Evolutionary conservation across 2,113 vertebrate genomes (phyloP), one percentile per base, ranked within the genome.

Genomic region (Vulpes vulpes): DNA sequence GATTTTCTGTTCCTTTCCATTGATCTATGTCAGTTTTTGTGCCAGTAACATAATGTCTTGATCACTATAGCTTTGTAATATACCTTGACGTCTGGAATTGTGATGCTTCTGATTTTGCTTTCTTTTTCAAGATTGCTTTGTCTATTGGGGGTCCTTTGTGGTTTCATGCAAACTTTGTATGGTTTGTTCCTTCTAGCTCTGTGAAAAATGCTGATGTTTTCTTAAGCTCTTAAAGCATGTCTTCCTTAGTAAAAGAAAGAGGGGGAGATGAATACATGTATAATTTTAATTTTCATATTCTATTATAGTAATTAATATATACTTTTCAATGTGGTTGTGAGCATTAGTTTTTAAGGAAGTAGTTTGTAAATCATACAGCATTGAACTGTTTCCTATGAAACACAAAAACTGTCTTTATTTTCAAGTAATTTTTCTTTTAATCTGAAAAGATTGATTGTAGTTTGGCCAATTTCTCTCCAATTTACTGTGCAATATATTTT

Each of bases 321-420:
- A 69, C 3, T 22, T 90, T 91, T 96, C 27, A 57, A 0, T 92
- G 69, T 74, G 23, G 2, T 73, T 95, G 15, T 93, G 16, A 89
- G 43, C 73, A 8, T 89, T 67, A 67, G 89, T 89, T 83, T 94
- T 93, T 79, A 96, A 53, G 11, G 20, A 81, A 94, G 51, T 76
- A 10, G 38, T 30, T 93, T 91, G 15, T 96, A 94, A 95, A 89
- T 89, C 17, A 62, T 73, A 35, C 5, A 43, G 16, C 51, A 73
- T 14, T 85, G 11, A 89, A 62, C 57, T 65, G 0, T 76, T 85
- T 69, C n/a, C 62, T 81, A 2, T 81, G 14, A 67, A 84, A 16
- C 74, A 64, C 3, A 93, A 19, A 89, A 71, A 8, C 43, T 60
- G 0, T 73, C 25, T n/a, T 59, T 71, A 12, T 85, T 93, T 89